These are phyloP conservation scores for Symphodus melops DNA, from an alignment of 2,113 vertebrate species.

Conservation along the genomic window DNA sequence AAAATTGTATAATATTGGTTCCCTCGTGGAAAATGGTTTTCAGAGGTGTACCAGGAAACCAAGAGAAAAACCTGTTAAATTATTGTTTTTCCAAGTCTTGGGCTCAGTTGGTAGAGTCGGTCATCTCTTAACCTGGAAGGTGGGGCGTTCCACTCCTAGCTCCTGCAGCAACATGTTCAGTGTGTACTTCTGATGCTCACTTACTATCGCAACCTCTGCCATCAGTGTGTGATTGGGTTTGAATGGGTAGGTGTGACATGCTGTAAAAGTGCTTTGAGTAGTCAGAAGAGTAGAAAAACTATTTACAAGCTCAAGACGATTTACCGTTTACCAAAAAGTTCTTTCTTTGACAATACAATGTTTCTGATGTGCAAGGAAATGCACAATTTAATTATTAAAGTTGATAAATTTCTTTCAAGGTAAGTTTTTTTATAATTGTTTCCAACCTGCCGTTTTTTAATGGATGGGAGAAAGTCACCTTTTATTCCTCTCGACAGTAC, in stretches of 20 bases:
- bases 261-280: no score
- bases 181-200: no score
- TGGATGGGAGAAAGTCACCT: conserved; percentile 54
- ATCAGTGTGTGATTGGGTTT: no score
- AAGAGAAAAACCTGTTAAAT: conserved; percentile 21
- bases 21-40: not conserved
- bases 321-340: conserved; percentile 11
- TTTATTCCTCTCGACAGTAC: conserved; percentile 60
- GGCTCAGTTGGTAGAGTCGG: no score
- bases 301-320: no score
- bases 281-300: no score
- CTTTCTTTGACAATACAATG: conserved; percentile 5
- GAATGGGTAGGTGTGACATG: no score
- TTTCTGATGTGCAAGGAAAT: conserved; percentile 1
- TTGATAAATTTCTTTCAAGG: conserved; percentile 33
- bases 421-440: conserved; percentile 34
- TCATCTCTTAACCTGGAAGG: no score
- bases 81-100: not conserved
- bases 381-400: no score
- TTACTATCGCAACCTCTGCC: no score
- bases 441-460: conserved; percentile 41
- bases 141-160: no score
- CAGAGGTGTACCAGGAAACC: conserved; percentile 6
- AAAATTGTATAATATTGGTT: conserved; percentile 13
- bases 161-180: no score